Percentiles rank a stretch among this genome's conserved stretches.
Evolutionary conservation across 2,113 vertebrate genomes (phyloP).

Genomic region (Nibea coibor): DNA sequence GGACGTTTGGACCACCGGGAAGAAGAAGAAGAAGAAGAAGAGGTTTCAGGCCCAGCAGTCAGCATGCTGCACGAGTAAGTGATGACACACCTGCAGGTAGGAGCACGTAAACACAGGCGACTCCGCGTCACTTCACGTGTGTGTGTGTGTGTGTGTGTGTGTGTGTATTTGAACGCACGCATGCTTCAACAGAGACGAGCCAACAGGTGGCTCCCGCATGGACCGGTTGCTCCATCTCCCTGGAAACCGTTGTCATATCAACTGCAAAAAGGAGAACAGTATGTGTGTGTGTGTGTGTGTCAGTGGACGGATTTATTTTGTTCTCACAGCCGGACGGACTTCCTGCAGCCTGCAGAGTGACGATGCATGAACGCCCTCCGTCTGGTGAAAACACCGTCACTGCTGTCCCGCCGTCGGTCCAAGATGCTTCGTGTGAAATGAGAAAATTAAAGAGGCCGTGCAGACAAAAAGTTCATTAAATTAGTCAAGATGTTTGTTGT

Average conservation of each 20-base stretch:
- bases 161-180: background rate
- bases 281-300: background rate
- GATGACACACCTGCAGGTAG: too few relatives aligned
- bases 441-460: background rate
- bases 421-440: too few relatives aligned
- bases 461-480: too few relatives aligned
- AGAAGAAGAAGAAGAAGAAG: too few relatives aligned
- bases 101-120: too few relatives aligned
- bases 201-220: conserved; percentile 49
- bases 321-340: background rate
- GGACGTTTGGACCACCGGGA: too few relatives aligned
- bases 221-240: conserved; percentile 40
- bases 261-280: conserved; percentile 24
- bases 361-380: background rate
- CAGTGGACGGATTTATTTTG: background rate
- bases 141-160: background rate
- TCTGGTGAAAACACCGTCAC: too few relatives aligned
- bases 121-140: background rate
- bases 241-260: conserved; percentile 64
- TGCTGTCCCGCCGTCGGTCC: too few relatives aligned
- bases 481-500: too few relatives aligned
- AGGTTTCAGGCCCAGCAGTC: too few relatives aligned
- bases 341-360: background rate
- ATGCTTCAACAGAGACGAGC: background rate
- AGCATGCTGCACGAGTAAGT: too few relatives aligned